phyloP scores from a whole-genome alignment of 2,113 vertebrate species.

The Anoura caudifer region DNA sequence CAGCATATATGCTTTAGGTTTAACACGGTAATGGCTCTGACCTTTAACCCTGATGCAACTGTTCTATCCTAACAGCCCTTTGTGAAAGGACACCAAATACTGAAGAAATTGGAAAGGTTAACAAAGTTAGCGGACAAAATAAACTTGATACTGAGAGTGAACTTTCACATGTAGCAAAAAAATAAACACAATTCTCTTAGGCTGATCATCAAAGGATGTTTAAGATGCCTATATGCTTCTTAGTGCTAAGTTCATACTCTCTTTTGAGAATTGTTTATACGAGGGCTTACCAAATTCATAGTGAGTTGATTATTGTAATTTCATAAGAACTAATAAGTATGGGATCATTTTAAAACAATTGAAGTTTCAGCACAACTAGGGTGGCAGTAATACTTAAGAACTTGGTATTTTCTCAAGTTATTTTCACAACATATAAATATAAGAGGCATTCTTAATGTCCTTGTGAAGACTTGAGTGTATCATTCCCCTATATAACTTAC shows the following conservation, averaged over 20 bases:
- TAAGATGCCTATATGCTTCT: slow-evolving; percentile 82
- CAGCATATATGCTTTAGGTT: slow-evolving; percentile 80
- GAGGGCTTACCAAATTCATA: slow-evolving; percentile 74
- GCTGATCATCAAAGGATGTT: slow-evolving; percentile 81
- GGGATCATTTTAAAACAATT: slow-evolving; percentile 29
- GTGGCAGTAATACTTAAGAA: background rate
- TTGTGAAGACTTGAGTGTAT: background rate
- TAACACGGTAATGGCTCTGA: slow-evolving; percentile 83
- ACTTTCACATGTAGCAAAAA: slow-evolving; percentile 86
- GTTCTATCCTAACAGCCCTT: slow-evolving; percentile 79
- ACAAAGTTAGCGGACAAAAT: slow-evolving; percentile 88
- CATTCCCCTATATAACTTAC: background rate
- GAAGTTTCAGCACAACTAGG: background rate
- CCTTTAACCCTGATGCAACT: slow-evolving; percentile 84
- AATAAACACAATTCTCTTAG: slow-evolving; percentile 83
- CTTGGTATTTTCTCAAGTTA: background rate
- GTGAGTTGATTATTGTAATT: slow-evolving; percentile 52
- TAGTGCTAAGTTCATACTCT: slow-evolving; percentile 78
- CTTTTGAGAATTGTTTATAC: slow-evolving; percentile 80
- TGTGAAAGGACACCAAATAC: slow-evolving; percentile 83
- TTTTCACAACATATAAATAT: background rate
- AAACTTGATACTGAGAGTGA: slow-evolving; percentile 88
- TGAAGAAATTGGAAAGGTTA: slow-evolving; percentile 85
- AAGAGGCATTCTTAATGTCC: background rate
- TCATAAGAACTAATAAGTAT: slow-evolving; percentile 25